Conservation (phyloP, 2,113 vertebrate species). For the Sander lucioperca region DNA sequence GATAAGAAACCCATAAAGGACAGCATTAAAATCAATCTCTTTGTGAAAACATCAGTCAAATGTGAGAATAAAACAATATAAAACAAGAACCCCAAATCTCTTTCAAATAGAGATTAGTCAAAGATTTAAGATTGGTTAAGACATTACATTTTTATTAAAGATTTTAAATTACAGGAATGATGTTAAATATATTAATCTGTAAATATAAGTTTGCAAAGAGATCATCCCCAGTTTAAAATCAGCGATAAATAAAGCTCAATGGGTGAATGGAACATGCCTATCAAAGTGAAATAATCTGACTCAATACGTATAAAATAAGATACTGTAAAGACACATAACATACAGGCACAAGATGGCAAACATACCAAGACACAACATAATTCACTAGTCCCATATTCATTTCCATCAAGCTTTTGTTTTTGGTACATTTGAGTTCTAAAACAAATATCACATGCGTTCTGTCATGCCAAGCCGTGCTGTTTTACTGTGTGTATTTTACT, state of each 20-base stretch:
- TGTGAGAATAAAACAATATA: constrained; percentile 11
- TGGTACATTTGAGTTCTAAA: constrained; percentile 50
- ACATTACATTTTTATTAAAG: constrained; percentile 60
- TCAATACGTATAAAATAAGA: constrained; percentile 16
- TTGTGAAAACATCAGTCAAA: constrained; percentile 50
- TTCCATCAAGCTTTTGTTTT: constrained; percentile 43
- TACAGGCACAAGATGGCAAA: constrained; percentile 52
- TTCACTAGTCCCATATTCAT: constrained; percentile 17
- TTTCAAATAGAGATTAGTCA: constrained; percentile 47
- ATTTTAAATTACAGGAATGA: constrained; percentile 70
- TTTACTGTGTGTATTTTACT: constrained; percentile 5
- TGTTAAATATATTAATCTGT: constrained; percentile 78
- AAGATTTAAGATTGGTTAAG: constrained; percentile 49
- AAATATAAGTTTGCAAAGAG: constrained; percentile 19
- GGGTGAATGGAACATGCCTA: constrained; percentile 31
- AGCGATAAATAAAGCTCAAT: constrained; percentile 53
- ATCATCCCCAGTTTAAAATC: constrained; percentile 37
- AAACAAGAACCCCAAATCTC: constrained; percentile 36
- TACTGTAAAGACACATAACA: constrained; percentile 29
- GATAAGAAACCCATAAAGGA: constrained; percentile 23
- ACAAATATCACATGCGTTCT: constrained; percentile 51
- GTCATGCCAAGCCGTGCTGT: constrained; percentile 70
- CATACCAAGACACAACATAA: constrained; percentile 6
- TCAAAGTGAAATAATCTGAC: constrained; percentile 32
- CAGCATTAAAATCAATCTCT: constrained; percentile 33